Base-by-base conservation (phyloP, 2,888 invertebrate genomes). In the Tuberolachnus salignus region DNA sequence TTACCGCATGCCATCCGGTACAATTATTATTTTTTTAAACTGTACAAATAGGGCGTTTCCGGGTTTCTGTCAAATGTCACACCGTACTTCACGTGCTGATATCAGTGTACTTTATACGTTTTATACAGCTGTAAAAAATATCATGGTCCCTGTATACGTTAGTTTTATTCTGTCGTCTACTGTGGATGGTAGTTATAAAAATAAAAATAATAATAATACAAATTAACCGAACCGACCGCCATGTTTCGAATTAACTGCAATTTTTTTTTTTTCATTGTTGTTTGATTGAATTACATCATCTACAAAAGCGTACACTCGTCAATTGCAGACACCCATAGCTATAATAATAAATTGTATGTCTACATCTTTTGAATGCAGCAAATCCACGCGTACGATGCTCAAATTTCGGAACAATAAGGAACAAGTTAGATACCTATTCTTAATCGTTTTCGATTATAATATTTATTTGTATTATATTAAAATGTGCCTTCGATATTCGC, bases 351-450 rank as follows among this genome's bases (percentile, higher is more conserved):
- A n/a, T n/a, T n/a, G n/a, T n/a, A n/a, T n/a, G n/a, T n/a, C n/a
- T 19, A 57, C 13, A 23, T 9, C 14, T 53, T 19, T 42, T 11
- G 63, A 42, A 19, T 9, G 34, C 51, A 21, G 21, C 61, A 63
- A 51, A 73, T 53, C 26, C 21, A n/a, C 26, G 21, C 10, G 13
- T 46, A 26, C 9, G 13, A 78, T 78, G 78, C 67, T 78, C 19
- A 78, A 78, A 78, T 78, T 78, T 78, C 59, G 59, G 59, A 34
- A 59, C 59, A 78, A 78, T 49, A 78, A 59, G 34, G 67, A 78
- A 78, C 78, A 78, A 67, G 66, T 59, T 78, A 78, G 59, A 69
- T 53, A 42, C 42, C 16, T 10, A 14, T 69, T 34, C 3, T 34
- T 6, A 34, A 34, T 34, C 34, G 3, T 34, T 6, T 34, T 34